Conservation (phyloP, 1,140 invertebrate genomes). For the Myzus persicae region DNA sequence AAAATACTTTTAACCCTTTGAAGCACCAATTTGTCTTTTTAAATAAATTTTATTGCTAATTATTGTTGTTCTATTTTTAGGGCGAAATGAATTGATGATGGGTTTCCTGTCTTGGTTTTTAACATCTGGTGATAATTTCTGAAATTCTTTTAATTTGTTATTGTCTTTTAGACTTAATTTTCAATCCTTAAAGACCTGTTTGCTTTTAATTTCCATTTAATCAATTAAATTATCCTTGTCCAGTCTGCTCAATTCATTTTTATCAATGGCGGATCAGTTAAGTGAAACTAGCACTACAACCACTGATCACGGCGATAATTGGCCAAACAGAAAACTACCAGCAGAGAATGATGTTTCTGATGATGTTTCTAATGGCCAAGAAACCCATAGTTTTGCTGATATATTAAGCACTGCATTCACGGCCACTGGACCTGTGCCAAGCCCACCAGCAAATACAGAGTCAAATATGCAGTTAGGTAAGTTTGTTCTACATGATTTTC, state of each 20-base stretch:
- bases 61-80: constrained; percentile 14
- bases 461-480: constrained; percentile 50
- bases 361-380: constrained; percentile 52
- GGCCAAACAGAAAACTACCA: constrained; percentile 49
- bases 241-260: constrained; percentile 33
- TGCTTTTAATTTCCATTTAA: constrained; percentile 1
- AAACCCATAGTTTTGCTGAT: constrained; percentile 57
- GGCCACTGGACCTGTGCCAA: constrained; percentile 53
- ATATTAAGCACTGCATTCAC: constrained; percentile 54
- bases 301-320: constrained; percentile 20
- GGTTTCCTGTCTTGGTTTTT: not conserved
- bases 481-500: not conserved
- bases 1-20: not conserved
- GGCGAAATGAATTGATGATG: constrained; percentile 14
- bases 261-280: constrained; percentile 54
- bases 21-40: not conserved
- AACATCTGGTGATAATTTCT: not conserved
- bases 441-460: constrained; percentile 45
- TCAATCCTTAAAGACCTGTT: not conserved
- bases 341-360: constrained; percentile 50
- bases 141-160: not conserved
- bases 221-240: constrained; percentile 7
- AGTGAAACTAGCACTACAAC: constrained; percentile 46
- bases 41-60: not conserved
- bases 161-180: not conserved